Conservation (phyloP, 2,113 vertebrate species). For the Alethe castanea region DNA sequence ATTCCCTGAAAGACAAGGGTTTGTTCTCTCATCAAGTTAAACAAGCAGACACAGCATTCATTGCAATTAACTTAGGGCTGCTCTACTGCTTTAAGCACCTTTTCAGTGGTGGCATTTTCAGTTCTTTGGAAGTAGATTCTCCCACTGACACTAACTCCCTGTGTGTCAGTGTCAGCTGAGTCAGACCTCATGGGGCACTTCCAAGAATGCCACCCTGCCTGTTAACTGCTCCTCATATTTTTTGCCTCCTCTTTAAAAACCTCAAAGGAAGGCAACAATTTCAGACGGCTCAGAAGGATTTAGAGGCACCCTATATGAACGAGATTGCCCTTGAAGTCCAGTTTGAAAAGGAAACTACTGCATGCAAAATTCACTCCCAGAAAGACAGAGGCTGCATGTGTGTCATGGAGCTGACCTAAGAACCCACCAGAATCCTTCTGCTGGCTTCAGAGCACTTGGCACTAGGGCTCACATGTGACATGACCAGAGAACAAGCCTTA, state of each 20-base stretch:
- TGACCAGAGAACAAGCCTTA: rapidly evolving
- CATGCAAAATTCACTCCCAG: background rate
- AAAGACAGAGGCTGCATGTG: background rate
- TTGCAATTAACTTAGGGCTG: background rate
- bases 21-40: background rate
- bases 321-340: background rate
- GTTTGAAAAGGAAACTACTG: background rate
- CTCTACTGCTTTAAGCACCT: background rate
- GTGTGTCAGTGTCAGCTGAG: background rate
- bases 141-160: background rate
- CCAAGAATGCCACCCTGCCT: background rate
- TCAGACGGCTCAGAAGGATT: background rate
- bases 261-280: background rate
- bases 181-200: background rate
- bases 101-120: background rate
- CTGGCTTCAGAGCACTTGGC: background rate
- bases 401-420: background rate
- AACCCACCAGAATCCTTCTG: background rate
- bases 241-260: background rate
- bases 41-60: background rate
- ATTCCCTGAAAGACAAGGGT: constrained; percentile 78
- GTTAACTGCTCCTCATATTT: background rate
- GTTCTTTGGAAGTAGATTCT: background rate
- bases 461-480: background rate
- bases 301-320: background rate